A percentile compares a stretch with the other conserved stretches of the same genome.
phyloP scores from a whole-genome alignment of 2,113 vertebrate genomes.

The Ciconia maguari region DNA sequence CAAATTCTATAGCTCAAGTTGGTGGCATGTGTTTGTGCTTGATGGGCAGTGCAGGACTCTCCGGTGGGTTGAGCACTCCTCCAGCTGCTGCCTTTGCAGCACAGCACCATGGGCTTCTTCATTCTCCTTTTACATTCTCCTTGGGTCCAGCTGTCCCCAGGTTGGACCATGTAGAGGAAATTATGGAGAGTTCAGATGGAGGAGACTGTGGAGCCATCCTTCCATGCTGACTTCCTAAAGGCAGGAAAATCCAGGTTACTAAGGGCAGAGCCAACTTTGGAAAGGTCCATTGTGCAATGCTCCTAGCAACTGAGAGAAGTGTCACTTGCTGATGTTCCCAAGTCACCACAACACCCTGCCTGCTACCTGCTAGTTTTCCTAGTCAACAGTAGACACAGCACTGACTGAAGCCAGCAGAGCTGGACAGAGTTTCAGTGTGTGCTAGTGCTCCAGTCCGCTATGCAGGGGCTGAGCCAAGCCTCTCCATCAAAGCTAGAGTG shows the following conservation, averaged over 20 bases:
- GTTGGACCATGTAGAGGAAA: not conserved
- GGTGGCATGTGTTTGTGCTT: not conserved
- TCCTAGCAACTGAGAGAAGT: not conserved
- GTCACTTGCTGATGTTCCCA: not conserved
- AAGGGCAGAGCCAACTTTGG: not conserved
- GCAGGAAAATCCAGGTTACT: not conserved
- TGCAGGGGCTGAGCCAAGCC: not conserved
- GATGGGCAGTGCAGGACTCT: not conserved
- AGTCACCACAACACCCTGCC: not conserved
- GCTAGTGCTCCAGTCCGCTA: not conserved
- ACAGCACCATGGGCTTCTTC: not conserved
- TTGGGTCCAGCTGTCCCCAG: not conserved
- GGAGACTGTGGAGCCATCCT: not conserved
- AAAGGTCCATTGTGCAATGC: not conserved
- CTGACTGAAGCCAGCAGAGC: not conserved
- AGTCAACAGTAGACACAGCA: not conserved
- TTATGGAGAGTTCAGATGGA: not conserved
- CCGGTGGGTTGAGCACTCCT: not conserved
- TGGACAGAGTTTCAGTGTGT: not conserved
- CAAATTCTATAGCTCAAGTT: not conserved
- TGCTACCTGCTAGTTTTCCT: not conserved
- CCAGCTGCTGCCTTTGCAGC: not conserved
- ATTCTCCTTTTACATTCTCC: not conserved
- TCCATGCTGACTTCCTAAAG: not conserved
- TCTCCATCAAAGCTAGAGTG: not conserved